Evolutionary conservation across 2,888 invertebrate genomes (phyloP), one percentile per base, ranked within the genome.

Genomic region (Agonum fuliginosum): DNA sequence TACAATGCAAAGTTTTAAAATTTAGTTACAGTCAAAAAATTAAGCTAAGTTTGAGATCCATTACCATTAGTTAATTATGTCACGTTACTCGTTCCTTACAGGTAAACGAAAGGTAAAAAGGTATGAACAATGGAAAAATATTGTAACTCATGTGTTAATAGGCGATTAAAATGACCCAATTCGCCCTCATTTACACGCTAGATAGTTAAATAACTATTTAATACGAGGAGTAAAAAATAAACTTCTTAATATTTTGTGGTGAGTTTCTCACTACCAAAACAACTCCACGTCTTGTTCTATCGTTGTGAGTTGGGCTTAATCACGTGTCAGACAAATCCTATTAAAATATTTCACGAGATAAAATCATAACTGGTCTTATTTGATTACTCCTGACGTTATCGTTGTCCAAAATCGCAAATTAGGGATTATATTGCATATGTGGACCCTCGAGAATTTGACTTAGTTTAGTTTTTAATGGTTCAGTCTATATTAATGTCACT

Each of bases 341-440:
- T 73, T 73, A 73, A 62, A 73, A 62, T 41, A 62, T 73, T 58
- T 73, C 58, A 30, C 62, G 62, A 58, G 73, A 73, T 73, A 41
- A 73, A 73, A 73, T 73, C 73, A 73, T 73, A 73, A 73, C 73
- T 73, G 73, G 73, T 62, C 73, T 73, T 73, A 62, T 73, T 73
- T 73, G 73, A 73, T 73, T 73, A 27, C 24, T 54, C 12, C 62
- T 62, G 73, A 73, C 73, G 62, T 73, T 73, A 73, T 73, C 73
- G 12, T n/a, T n/a, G 12, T 43, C 41, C 14, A 62, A 73, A 73
- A 73, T 73, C 73, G 73, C 73, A 73, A 73, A 73, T 73, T 73
- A 43, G 62, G 62, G 73, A 73, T 73, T 73, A 73, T 54, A 71
- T 19, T 30, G 27, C 30, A 71, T 51, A n/a, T 20, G 24, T 12